Evolutionary conservation across 2,113 vertebrate species (phyloP), one percentile per base, ranked within the genome.

Genomic region (Pholis gunnellus): DNA sequence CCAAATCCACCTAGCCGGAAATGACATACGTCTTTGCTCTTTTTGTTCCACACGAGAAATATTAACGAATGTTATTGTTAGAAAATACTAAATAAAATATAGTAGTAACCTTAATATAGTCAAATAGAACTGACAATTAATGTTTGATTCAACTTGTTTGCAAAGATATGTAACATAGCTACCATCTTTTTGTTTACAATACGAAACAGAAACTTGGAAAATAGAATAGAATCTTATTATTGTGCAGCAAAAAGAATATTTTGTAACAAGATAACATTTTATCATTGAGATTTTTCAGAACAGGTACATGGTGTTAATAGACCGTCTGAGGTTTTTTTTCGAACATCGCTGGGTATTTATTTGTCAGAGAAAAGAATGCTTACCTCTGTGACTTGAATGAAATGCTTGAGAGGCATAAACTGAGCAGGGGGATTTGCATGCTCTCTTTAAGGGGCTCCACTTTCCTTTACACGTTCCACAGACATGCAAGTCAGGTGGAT

Each of bases 381-480:
- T 34, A 25, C n/a, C n/a, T 72, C 50, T 71, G 50, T 66, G 46
- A 66, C 48, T 59, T 10, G 1, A 64, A 48, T 59, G 29, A 38
- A 34, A 54, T 29, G 25, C 34, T 31, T 36, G 25, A 63, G 13
- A 72, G 38, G 66, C 60, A 46, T 36, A 60, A 68, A 69, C 61
- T 64, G 56, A 14, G 77, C 46, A 31, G 5, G 66, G 13, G 5
- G 60, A 65, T 70, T 52, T 70, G n/a, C 42, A 48, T 22, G 81
- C 42, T 82, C 29, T 81, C 68, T 57, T 69, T 48, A 10, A n/a
- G 48, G 40, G 29, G 75, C 84, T 79, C 75, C 48, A 75, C 65
- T 86, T 83, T 61, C 42, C 27, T 63, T 63, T 10, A 40, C 46
- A 54, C 75, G 82, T 82, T 82, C 80, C 79, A 67, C 59, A 78